These are phyloP conservation scores for Aleiodes alternator DNA, from an alignment of 2,888 invertebrate genomes.

Conservation along the genomic window DNA sequence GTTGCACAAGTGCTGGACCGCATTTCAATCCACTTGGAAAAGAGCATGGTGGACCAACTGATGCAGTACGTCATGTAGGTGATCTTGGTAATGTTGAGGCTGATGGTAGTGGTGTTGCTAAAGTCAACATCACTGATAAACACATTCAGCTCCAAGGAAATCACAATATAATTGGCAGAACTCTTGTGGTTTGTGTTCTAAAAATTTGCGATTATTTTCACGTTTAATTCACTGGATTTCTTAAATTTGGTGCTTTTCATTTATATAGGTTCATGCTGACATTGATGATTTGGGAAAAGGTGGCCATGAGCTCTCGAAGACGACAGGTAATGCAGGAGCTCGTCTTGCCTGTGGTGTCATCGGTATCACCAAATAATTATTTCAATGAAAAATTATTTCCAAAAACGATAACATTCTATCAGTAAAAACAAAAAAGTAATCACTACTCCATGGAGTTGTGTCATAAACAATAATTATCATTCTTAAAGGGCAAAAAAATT, in stretches of 20 bases:
- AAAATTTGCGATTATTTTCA: too few relatives aligned
- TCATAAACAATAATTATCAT: conserved; percentile 54
- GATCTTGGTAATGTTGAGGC: conserved; percentile 92
- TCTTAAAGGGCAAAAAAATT: conserved; percentile 49
- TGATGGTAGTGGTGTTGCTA: conserved; percentile 80
- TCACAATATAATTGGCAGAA: conserved; percentile 89
- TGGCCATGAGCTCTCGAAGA: conserved; percentile 93
- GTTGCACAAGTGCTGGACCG: conserved; percentile 93
- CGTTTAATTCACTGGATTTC: too few relatives aligned
- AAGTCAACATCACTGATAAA: conserved; percentile 81
- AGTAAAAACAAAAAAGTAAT: conserved; percentile 31
- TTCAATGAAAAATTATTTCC: conserved; percentile 26
- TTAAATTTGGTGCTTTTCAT: neutral
- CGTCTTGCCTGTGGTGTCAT: conserved; percentile 93
- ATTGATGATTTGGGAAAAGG: conserved; percentile 95
- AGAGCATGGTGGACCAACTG: conserved; percentile 89
- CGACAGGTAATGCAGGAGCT: conserved; percentile 96
- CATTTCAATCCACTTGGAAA: conserved; percentile 92
- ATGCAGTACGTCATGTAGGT: conserved; percentile 87
- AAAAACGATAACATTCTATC: conserved; percentile 41
- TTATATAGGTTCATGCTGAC: conserved; percentile 86
- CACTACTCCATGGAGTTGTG: conserved; percentile 52
- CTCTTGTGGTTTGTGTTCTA: conserved; percentile 80
- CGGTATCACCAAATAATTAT: conserved; percentile 80
- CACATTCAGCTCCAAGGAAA: conserved; percentile 82